phyloP scores from a whole-genome alignment of 1,140 invertebrate species.

The Teleopsis dalmanni region DNA sequence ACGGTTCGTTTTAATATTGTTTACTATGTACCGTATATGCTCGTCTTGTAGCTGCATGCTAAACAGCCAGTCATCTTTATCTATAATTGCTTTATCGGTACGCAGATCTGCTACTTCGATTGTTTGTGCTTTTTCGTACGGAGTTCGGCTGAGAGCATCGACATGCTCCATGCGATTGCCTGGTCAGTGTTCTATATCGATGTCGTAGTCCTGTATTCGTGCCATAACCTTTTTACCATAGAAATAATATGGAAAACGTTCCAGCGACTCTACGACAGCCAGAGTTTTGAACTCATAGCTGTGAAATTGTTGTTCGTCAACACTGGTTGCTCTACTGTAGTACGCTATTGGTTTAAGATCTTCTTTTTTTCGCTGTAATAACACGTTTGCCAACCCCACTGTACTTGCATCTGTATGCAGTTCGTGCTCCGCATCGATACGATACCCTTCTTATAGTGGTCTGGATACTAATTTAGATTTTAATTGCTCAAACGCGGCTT shows the following conservation, averaged over 20 bases:
- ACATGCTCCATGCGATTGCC: too few relatives aligned
- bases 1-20: too few relatives aligned
- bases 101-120: too few relatives aligned
- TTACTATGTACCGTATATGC: too few relatives aligned
- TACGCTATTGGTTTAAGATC: constrained; percentile 13
- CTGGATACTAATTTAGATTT: constrained; percentile 18
- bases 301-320: background rate
- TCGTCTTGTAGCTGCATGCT: too few relatives aligned
- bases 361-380: constrained; percentile 21
- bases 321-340: constrained; percentile 11
- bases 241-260: background rate
- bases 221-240: background rate
- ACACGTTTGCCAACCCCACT: constrained; percentile 19
- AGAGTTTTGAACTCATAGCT: background rate
- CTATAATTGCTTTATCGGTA: too few relatives aligned
- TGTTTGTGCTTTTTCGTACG: too few relatives aligned
- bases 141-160: too few relatives aligned
- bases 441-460: constrained; percentile 3
- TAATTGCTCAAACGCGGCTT: constrained; percentile 27
- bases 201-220: too few relatives aligned
- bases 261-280: background rate
- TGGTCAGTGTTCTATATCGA: too few relatives aligned
- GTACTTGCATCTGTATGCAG: constrained; percentile 36
- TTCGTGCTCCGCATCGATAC: constrained; percentile 9
- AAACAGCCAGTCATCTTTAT: too few relatives aligned